Base-by-base conservation (phyloP, 2,113 vertebrate genomes). In the Silurus asotus region DNA sequence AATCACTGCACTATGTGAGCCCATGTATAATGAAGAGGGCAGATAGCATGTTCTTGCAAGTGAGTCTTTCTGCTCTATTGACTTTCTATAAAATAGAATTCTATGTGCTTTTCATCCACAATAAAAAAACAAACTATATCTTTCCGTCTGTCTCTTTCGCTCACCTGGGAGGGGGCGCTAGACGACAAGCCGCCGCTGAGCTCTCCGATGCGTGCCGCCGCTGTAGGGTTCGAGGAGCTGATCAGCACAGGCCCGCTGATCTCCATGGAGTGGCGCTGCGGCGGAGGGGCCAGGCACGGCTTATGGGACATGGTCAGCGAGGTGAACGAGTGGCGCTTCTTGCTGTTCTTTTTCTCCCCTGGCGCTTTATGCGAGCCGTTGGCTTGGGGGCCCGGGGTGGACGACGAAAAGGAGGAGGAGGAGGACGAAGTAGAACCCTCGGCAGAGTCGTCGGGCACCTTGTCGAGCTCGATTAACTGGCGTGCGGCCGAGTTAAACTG, bases 271-370 rank as follows among this genome's bases (percentile, higher is more conserved):
- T 99, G 98, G 58, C 98, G 96, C 90, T 99, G 95, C 25, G 98
- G 95, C 88, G 98, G 98, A 81, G 96, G 93, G 5, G 97, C 97
- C 89, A 97, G 96, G 61, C 96, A 95, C 62, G 97, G 96, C 89
- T 99, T 99, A 95, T 96, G 97, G 84, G 98, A 98, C 97, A 97
- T 99, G 82, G 96, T 99, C 89, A 99, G 97, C 25, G 98, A 99
- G 72, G 98, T 99, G 94, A 99, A 99, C 76, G 98, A 99, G 94
- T 99, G 98, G 0, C 98, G 94, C 91, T 99, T 99, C 95, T 97
- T 98, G 94, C 96, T 98, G 95, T 99, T 99, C 95, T 99, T 99
- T 95, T 99, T 99, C 75, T 96, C 95, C 59, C 97, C 97, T 0
- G 92, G 89, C 83, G 95, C 95, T 93, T 97, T 97, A 89, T 96